Evolutionary conservation across 2,888 invertebrate genomes (phyloP).

Genomic region (Cephonodes hylas): DNA sequence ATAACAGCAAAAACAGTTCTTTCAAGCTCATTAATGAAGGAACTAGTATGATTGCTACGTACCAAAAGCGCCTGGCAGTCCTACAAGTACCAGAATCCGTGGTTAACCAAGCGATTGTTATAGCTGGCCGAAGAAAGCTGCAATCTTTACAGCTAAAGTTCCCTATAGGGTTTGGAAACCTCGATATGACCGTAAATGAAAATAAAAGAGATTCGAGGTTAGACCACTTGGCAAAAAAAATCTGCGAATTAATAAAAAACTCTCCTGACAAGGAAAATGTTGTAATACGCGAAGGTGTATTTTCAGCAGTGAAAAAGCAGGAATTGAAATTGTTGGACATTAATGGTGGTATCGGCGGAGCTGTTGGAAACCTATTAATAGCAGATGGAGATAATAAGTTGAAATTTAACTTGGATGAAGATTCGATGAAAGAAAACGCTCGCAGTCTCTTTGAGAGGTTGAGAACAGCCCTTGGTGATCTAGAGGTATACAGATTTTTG

Average conservation of each 20-base stretch:
- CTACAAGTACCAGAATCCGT: background rate
- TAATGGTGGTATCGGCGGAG: conserved; percentile 4
- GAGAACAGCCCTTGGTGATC: background rate
- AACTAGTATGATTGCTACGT: background rate
- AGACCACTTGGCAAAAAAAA: background rate
- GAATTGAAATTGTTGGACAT: background rate
- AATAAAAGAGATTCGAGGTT: background rate
- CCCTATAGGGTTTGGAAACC: background rate
- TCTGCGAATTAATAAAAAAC: background rate
- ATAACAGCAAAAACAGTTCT: background rate
- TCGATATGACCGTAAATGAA: background rate
- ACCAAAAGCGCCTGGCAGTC: background rate
- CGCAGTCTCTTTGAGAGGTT: background rate
- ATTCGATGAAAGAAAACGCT: background rate
- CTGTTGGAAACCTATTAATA: conserved; percentile 6
- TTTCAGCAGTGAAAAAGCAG: background rate
- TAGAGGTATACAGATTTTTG: conserved; percentile 16
- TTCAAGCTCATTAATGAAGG: background rate
- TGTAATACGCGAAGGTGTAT: background rate
- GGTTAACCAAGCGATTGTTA: background rate
- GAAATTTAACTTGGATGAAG: conserved; percentile 6
- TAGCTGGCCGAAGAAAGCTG: background rate
- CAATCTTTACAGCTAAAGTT: background rate
- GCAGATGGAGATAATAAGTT: background rate
- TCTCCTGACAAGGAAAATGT: background rate